Conservation (phyloP, 2,797 vertebrate genomes). For the Pseudochaenichthys georgianus region DNA sequence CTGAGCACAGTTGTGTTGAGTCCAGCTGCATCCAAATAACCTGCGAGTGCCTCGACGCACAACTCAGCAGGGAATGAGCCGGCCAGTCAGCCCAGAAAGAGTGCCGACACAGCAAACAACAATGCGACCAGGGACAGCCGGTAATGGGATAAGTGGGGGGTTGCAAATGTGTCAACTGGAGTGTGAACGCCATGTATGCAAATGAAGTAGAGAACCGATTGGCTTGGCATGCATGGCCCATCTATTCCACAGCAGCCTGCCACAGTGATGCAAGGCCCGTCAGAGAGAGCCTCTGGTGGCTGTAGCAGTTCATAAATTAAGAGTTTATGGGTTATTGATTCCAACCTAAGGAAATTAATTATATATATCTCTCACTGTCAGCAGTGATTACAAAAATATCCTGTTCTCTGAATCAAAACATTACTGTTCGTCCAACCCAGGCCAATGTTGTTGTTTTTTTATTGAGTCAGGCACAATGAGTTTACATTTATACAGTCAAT, state of each 20-base stretch:
- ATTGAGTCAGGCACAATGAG: too few species aligned
- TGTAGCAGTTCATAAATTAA: conserved; percentile 58
- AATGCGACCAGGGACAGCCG: conserved; percentile 60
- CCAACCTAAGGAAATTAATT: conserved; percentile 53
- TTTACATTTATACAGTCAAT: too few species aligned
- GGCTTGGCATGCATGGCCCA: conserved; percentile 62
- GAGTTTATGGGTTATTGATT: conserved; percentile 67
- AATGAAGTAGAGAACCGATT: conserved; percentile 69
- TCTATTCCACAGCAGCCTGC: conserved; percentile 61
- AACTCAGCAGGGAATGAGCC: conserved; percentile 41
- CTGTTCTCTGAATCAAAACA: neutral
- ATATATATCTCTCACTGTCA: conserved; percentile 33
- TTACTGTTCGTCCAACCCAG: neutral
- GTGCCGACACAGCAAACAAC: conserved; percentile 78
- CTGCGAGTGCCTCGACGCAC: conserved; percentile 29
- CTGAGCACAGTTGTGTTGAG: conserved; percentile 31
- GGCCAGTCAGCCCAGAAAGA: conserved; percentile 60
- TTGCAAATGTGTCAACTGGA: conserved; percentile 82
- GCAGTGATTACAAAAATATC: conserved; percentile 27
- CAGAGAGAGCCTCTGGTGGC: conserved; percentile 45
- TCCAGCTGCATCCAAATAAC: conserved; percentile 51
- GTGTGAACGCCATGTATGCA: conserved; percentile 80
- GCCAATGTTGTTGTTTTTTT: neutral
- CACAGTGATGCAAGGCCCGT: conserved; percentile 48
- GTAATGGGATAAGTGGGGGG: conserved; percentile 82